A percentile compares a stretch with the other conserved stretches of the same genome.
Evolutionary conservation across 2,113 vertebrate species (phyloP).

Genomic region (Sakesphorus luctuosus): DNA sequence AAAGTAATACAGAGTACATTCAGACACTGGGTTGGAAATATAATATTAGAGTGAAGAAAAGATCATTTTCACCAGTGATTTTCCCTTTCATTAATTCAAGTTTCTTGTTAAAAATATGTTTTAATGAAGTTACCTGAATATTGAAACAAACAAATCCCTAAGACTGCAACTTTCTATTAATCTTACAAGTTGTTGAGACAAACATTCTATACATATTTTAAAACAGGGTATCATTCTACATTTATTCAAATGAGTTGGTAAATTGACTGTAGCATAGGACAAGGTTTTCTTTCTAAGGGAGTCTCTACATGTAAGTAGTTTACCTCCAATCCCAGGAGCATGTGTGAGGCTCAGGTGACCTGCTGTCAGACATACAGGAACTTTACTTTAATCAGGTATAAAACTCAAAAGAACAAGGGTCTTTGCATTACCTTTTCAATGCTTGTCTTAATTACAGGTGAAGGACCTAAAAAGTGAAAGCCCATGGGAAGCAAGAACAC

Average conservation of each 20-base stretch:
- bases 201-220: constrained; percentile 38
- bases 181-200: neutral
- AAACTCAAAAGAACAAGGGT: neutral
- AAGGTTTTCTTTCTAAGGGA: constrained; percentile 36
- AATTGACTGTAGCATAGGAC: neutral
- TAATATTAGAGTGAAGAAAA: neutral
- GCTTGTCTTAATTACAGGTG: neutral
- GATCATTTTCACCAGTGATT: neutral
- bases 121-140: neutral
- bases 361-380: neutral
- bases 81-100: neutral
- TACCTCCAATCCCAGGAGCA: constrained; percentile 2
- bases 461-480: neutral
- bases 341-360: neutral
- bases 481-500: neutral
- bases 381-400: neutral
- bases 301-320: neutral
- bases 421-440: neutral
- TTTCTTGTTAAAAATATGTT: neutral
- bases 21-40: neutral
- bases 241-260: constrained; percentile 58
- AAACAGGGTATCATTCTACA: constrained; percentile 40
- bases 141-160: neutral
- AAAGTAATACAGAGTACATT: neutral
- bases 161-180: constrained; percentile 6